These are phyloP conservation scores for Drosophila leonis DNA, from an alignment of 2,888 invertebrate species.

Conservation along the genomic window DNA sequence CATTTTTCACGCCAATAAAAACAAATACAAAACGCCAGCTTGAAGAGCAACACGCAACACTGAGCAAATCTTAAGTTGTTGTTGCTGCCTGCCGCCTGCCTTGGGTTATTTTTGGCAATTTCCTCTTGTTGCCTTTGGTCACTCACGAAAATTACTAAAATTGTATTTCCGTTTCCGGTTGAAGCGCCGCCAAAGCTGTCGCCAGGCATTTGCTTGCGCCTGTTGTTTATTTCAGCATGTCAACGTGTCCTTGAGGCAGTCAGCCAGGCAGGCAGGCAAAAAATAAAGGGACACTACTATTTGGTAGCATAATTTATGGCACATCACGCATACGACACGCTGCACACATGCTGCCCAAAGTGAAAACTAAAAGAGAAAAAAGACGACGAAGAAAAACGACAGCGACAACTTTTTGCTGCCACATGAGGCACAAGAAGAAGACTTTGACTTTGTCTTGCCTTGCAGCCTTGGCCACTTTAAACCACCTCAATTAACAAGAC, in stretches of 20 bases:
- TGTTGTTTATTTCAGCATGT: conserved; percentile 55
- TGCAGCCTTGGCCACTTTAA: conserved; percentile 24
- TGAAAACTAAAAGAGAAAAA: conserved; percentile 1
- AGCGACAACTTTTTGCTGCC: conserved; percentile 32
- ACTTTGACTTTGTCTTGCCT: neutral
- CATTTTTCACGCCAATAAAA: conserved; percentile 81
- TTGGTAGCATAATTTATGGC: conserved; percentile 64
- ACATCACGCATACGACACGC: conserved; percentile 61
- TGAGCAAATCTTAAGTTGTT: conserved; percentile 54
- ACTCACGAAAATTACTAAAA: conserved; percentile 75
- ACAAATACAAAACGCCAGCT: conserved; percentile 67
- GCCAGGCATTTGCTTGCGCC: conserved; percentile 48
- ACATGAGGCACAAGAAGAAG: conserved; percentile 1
- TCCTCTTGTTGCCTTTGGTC: conserved; percentile 57
- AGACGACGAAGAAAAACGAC: neutral
- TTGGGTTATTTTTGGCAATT: conserved; percentile 61
- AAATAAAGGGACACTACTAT: conserved; percentile 13
- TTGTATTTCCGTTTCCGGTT: conserved; percentile 78
- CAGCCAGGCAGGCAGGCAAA: no score
- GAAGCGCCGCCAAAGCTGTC: conserved; percentile 42
- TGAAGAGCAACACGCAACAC: conserved; percentile 31
- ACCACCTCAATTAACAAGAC: conserved; percentile 46
- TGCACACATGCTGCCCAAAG: conserved; percentile 44
- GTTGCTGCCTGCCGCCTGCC: conserved; percentile 21
- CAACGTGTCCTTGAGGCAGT: conserved; percentile 45